Evolutionary conservation across 2,113 vertebrate genomes (phyloP), one percentile per base, ranked within the genome.

Genomic region (Rhagologus leucostigma): DNA sequence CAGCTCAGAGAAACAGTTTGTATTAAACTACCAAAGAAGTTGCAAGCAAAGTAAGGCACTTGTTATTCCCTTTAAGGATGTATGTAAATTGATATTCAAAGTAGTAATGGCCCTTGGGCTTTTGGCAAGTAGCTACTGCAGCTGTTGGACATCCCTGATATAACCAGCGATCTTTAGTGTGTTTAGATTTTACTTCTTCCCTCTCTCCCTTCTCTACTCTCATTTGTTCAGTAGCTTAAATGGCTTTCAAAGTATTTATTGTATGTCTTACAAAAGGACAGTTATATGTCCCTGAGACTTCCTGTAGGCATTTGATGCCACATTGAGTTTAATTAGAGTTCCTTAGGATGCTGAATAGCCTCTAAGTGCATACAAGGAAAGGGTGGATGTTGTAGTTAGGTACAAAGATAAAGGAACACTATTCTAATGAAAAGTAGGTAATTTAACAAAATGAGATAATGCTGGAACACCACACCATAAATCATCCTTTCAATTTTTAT

Each of bases 231-330:
- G 75, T 75, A 84, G 83, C 64, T 89, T 84, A 92, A 94, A 95
- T 86, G 37, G 49, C 83, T 93, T 94, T 95, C 68, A 87, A 94
- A 96, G 95, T 96, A 84, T 94, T 96, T 97, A 94, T 87, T 97
- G 83, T 92, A 64, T 50, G 79, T 74, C 64, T 64, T 89, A 96
- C 88, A 95, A 96, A 95, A 96, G 88, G 76, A 75, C 29, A 93
- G 85, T 96, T 93, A 80, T 79, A 71, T 57, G 88, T 95, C 80
- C 87, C 79, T 90, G 73, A 71, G 90, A 95, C 95, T 97, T 97
- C 95, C 93, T 95, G 83, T 84, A 83, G 92, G 80, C 64, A 86
- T 95, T 96, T 93, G 88, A 94, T 94, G 92, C 79, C 73, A 90
- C 93, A 84, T 46, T 89, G 90, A 71, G 90, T 95, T 94, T 96